Base-by-base conservation (phyloP, 2,888 invertebrate genomes). In the Calliopum simillimum region DNA sequence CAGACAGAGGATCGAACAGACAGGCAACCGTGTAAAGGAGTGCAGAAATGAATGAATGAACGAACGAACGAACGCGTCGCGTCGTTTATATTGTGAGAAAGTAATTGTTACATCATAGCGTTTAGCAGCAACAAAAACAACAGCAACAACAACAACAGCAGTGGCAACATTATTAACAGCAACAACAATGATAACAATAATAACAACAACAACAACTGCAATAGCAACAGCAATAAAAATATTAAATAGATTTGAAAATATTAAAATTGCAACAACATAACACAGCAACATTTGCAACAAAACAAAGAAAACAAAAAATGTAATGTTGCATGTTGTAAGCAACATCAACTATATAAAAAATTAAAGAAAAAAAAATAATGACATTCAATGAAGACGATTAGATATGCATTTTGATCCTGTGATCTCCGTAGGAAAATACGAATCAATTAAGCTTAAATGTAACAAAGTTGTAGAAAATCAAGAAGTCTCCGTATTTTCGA, bases 61-160 rank as follows among this genome's bases (percentile, higher is more conserved):
- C n/a, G 51, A 51, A 51, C 19, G 47, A 3, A 3, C n/a, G 47
- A 47, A 47, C 19, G 49, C 16, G 16, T n/a, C n/a, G n/a, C n/a
- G 33, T 33, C 53, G 53, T 53, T 21, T 14, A 12, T 53, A 23
- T 53, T 53, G 23, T 21, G 53, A 53, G 53, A 53, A 53, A 53
- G 53, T 53, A 53, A 53, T 53, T 53, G 21, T 53, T 53, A 23
- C 53, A 53, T 53, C 21, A 53, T 14, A 21, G 53, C 23, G 53
- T 13, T 23, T 23, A 53, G 53, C 53, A 53, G 23, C 23, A 53
- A 53, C 13, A 23, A 13, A 19, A 53, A 53, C 23, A 53, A 23
- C 14, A 53, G 19, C 53, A 53, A 53, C 53, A 23, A 4, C 53
- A 53, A 53, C 12, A 21, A 53, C 16, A 53, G 19, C 12, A 53